phyloP scores from a whole-genome alignment of 2,888 invertebrate species.

The Epiperipatus broadwayi region DNA sequence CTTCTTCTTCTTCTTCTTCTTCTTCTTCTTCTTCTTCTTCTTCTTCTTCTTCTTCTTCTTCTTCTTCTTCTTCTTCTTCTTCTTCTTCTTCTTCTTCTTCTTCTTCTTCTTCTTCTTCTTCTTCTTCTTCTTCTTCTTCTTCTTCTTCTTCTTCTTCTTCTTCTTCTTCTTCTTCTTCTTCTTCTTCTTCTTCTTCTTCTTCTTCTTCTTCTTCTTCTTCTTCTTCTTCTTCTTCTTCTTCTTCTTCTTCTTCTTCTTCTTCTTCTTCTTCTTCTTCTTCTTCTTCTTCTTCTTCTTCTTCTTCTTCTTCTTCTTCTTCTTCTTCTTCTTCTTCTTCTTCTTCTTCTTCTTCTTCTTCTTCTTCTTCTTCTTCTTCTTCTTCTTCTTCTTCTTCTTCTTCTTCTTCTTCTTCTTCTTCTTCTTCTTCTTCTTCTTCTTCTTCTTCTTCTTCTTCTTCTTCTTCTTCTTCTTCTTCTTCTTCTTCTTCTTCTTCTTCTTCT shows the following conservation, averaged over 20 bases:
- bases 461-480: constrained; percentile 12
- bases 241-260: not conserved
- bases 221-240: not conserved
- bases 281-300: not conserved
- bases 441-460: constrained; percentile 6
- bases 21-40: constrained; percentile 7
- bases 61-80: too few species aligned
- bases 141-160: constrained; percentile 1
- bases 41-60: not conserved
- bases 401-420: not conserved
- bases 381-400: not conserved
- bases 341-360: not conserved
- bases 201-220: not conserved
- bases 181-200: not conserved
- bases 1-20: constrained; percentile 9
- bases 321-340: not conserved
- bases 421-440: not conserved
- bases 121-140: constrained; percentile 4
- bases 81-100: constrained; percentile 1
- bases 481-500: not conserved
- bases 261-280: not conserved
- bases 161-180: not conserved
- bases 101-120: constrained; percentile 1
- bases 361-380: not conserved
- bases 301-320: not conserved